A percentile compares a stretch with the other conserved stretches of the same genome.
phyloP scores from a whole-genome alignment of 2,113 vertebrate genomes.

The Urocolius indicus region DNA sequence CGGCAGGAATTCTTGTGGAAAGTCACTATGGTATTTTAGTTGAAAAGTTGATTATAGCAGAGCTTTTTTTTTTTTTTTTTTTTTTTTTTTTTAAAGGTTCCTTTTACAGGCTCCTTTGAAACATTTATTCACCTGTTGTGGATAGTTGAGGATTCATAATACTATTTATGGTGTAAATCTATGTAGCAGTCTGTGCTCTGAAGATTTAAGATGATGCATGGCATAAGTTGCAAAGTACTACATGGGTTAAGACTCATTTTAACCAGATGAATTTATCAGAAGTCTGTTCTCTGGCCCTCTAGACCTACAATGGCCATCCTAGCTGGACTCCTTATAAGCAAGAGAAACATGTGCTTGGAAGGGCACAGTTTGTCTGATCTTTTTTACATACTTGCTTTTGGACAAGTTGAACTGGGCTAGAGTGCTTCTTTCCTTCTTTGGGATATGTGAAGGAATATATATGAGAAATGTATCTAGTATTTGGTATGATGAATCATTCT shows the following conservation, averaged over 20 bases:
- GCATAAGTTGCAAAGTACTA: neutral
- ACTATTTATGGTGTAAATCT: neutral
- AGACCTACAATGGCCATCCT: neutral
- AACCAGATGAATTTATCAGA: neutral
- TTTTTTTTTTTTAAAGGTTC: neutral
- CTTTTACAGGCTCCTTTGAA: neutral
- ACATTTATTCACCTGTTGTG: neutral
- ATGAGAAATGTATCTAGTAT: neutral
- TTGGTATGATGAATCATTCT: neutral
- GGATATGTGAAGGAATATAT: neutral
- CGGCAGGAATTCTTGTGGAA: neutral
- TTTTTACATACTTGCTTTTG: neutral
- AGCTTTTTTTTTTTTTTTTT: neutral
- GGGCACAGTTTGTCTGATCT: neutral
- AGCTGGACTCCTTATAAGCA: neutral
- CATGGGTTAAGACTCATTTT: accelerated
- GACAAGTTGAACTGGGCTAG: neutral
- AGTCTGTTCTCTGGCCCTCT: neutral
- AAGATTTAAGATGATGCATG: accelerated
- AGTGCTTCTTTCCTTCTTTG: neutral
- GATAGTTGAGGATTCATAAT: neutral
- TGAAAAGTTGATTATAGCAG: neutral
- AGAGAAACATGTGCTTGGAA: neutral
- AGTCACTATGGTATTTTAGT: neutral
- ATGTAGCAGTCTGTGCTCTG: neutral